Base-by-base conservation (phyloP, 2,888 invertebrate genomes). In the Dysmachus trigonus region DNA sequence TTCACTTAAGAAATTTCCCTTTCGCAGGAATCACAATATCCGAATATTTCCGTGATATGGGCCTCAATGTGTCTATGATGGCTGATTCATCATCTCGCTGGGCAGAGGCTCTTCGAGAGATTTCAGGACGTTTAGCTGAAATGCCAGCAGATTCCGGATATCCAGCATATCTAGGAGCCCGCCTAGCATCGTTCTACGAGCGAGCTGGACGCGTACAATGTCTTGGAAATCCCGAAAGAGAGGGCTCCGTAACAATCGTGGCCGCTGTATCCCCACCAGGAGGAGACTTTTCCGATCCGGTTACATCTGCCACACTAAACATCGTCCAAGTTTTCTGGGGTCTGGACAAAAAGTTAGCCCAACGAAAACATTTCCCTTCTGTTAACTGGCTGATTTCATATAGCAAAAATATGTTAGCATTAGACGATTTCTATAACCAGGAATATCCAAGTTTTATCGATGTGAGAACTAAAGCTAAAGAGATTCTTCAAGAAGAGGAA, bases 31-130 rank as follows among this genome's bases (percentile, higher is more conserved):
- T 99, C 92, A 99, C 99, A 0, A 93, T 99, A 13, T 98, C 99
- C 15, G 99, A 99, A 93, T 99, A 99, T 93, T 99, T 99, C 96
- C 95, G 97, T 89, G 97, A 97, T 93, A 99, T 99, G 99, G 99
- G 99, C 90, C 98, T 98, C 95, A 98, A 99, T 92, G 99, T 99
- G 82, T 98, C 99, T 88, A 99, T 99, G 99, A 99, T 99, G 99
- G 99, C 99, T 72, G 99, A 99, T 93, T 99, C 99, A 5, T 99
- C 99, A 7, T 99, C 99, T 3, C 98, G 99, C 93, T 99, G 99
- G 99, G 99, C 99, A 85, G 99, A 99, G 93, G 99, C 99, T 88
- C 94, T 99, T 92, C 95, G 99, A 93, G 99, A 99, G 95, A 99
- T 99, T 93, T 99, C 99, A 0, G 98, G 95, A 88, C 98, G 99